These are phyloP conservation scores for Parelbella ahira DNA, from an alignment of 2,888 invertebrate species.

Conservation along the genomic window DNA sequence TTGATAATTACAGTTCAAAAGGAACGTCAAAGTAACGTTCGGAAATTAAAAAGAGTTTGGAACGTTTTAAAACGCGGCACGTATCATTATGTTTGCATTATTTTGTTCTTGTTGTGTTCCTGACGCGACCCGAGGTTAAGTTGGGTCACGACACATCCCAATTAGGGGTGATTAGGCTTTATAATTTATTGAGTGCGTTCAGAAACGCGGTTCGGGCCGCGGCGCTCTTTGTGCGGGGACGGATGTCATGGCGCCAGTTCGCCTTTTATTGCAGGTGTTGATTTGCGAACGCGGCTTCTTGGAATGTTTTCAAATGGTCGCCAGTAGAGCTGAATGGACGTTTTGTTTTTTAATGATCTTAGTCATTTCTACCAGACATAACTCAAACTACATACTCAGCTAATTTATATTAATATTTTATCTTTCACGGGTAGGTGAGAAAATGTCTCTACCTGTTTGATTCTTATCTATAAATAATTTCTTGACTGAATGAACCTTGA, in stretches of 20 bases:
- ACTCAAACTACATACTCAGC: too few relatives aligned
- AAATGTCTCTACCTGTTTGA: too few relatives aligned
- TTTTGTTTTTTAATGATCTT: slow-evolving; percentile 26
- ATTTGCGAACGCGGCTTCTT: slow-evolving; percentile 56
- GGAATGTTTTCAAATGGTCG: slow-evolving; percentile 34
- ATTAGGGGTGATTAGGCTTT: slow-evolving; percentile 76
- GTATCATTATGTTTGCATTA: slow-evolving; percentile 78
- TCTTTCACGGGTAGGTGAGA: too few relatives aligned
- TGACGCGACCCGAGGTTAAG: slow-evolving; percentile 70
- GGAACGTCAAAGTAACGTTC: slow-evolving; percentile 60
- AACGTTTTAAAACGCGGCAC: slow-evolving; percentile 48
- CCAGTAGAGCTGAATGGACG: slow-evolving; percentile 34
- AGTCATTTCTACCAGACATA: not conserved
- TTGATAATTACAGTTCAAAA: slow-evolving; percentile 75
- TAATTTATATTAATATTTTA: too few relatives aligned
- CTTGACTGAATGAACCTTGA: too few relatives aligned
- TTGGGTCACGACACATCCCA: slow-evolving; percentile 77
- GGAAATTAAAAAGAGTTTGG: slow-evolving; percentile 69
- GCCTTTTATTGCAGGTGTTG: slow-evolving; percentile 55
- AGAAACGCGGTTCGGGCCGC: slow-evolving; percentile 51
- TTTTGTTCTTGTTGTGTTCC: slow-evolving; percentile 59
- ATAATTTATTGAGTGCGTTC: slow-evolving; percentile 76
- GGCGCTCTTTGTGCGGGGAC: slow-evolving; percentile 49
- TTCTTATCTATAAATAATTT: too few relatives aligned
- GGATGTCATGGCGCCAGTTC: slow-evolving; percentile 57